Percentiles rank a stretch among this genome's conserved stretches.
Evolutionary conservation across 2,797 vertebrate genomes (phyloP).

Genomic region (Lates japonicus): DNA sequence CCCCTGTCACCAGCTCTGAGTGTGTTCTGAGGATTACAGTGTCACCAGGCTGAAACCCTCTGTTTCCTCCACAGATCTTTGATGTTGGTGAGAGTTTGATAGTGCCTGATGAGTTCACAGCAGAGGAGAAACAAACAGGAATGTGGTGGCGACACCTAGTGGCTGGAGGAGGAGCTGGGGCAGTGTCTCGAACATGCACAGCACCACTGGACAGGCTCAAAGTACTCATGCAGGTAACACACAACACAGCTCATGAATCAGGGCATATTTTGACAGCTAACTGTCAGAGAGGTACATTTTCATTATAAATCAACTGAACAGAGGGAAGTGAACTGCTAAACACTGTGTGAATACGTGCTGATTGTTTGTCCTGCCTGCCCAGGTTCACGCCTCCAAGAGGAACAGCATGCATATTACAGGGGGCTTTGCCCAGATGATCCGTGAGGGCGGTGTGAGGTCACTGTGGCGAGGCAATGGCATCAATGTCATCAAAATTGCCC

Average conservation of each 20-base stretch:
- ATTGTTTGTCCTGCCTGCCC: slow-evolving; percentile 2
- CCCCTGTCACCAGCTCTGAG: not conserved
- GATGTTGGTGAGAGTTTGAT: slow-evolving; percentile 96
- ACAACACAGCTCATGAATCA: too few relatives aligned
- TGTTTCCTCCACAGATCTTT: slow-evolving; percentile 89
- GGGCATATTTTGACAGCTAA: not conserved
- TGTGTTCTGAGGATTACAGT: not conserved
- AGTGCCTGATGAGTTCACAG: slow-evolving; percentile 97
- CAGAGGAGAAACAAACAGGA: slow-evolving; percentile 94
- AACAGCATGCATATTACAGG: slow-evolving; percentile 94
- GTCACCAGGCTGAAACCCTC: not conserved
- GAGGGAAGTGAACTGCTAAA: too few relatives aligned
- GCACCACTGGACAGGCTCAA: slow-evolving; percentile 96
- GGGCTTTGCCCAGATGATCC: slow-evolving; percentile 94
- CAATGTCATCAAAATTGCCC: slow-evolving; percentile 96
- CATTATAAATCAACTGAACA: not conserved
- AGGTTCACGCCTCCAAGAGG: slow-evolving; percentile 95
- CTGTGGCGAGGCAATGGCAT: slow-evolving; percentile 98
- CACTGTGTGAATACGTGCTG: not conserved
- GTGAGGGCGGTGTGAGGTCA: slow-evolving; percentile 91
- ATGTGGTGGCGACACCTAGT: slow-evolving; percentile 99
- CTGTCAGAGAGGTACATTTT: not conserved
- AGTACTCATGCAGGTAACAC: slow-evolving; percentile 97
- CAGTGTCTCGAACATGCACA: slow-evolving; percentile 94
- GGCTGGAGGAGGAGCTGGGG: slow-evolving; percentile 95